Evolutionary conservation across 1,140 invertebrate genomes (phyloP).

Genomic region (Drosophila sturtevanti): DNA sequence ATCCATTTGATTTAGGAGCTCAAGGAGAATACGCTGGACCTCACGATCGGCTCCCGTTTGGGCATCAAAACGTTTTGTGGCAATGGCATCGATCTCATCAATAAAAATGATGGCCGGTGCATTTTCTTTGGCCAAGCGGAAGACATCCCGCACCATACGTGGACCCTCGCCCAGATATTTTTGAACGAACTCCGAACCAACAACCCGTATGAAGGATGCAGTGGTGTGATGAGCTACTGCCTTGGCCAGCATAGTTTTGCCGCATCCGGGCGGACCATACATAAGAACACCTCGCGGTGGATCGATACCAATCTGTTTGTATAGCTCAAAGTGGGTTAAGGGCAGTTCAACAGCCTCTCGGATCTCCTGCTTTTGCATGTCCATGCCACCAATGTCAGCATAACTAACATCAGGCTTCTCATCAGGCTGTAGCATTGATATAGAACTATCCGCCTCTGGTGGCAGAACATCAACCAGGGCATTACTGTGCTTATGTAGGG

Average conservation of each 20-base stretch:
- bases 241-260: constrained; percentile 98
- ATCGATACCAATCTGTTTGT: constrained; percentile 98
- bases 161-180: constrained; percentile 99
- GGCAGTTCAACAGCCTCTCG: constrained; percentile 99
- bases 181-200: constrained; percentile 99
- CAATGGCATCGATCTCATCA: constrained; percentile 99
- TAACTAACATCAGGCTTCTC: constrained; percentile 99
- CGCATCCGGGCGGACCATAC: constrained; percentile 99
- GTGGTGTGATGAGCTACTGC: constrained; percentile 99
- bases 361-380: constrained; percentile 99
- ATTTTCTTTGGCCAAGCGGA: constrained; percentile 99
- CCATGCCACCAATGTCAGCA: constrained; percentile 99
- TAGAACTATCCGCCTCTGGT: constrained; percentile 98
- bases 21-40: constrained; percentile 98
- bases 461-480: constrained; percentile 98
- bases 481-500: constrained; percentile 99
- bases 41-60: constrained; percentile 99
- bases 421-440: constrained; percentile 96
- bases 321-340: constrained; percentile 99
- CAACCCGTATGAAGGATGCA: constrained; percentile 99
- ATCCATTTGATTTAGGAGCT: constrained; percentile 99
- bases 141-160: constrained; percentile 99
- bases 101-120: constrained; percentile 99
- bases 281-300: constrained; percentile 98
- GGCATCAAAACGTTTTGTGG: constrained; percentile 99